A percentile compares a stretch with the other conserved stretches of the same genome.
Conservation (phyloP, 2,797 vertebrate genomes). For the Sebastes dallii region DNA sequence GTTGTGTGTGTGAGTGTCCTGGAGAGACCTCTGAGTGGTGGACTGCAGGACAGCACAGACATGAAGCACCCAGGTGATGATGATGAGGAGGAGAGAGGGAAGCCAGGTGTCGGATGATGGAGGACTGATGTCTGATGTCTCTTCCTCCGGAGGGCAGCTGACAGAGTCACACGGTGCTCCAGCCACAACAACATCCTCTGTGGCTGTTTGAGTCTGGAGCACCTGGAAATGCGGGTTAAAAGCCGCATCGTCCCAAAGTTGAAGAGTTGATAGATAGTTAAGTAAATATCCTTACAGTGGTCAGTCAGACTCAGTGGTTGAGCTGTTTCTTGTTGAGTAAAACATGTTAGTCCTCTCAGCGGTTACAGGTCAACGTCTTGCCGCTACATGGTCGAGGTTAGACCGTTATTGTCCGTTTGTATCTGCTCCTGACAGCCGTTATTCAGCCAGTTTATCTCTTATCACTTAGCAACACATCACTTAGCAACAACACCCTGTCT, state of each 20-base stretch:
- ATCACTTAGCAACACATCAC: slow-evolving; percentile 40
- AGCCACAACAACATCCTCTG: slow-evolving; percentile 55
- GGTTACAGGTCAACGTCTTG: slow-evolving; percentile 8
- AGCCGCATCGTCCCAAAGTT: slow-evolving; percentile 58
- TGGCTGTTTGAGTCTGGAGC: slow-evolving; percentile 43
- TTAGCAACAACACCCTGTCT: slow-evolving; percentile 68
- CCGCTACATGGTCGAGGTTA: slow-evolving; percentile 38
- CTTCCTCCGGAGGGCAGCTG: slow-evolving; percentile 38
- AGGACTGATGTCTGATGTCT: background rate
- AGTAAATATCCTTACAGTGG: accelerated
- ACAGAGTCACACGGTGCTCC: slow-evolving; percentile 27
- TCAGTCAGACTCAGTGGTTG: background rate
- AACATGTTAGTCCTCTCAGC: background rate
- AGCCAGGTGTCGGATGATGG: background rate
- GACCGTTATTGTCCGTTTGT: slow-evolving; percentile 77
- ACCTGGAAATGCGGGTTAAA: slow-evolving; percentile 59
- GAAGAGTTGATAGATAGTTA: background rate
- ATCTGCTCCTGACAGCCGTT: slow-evolving; percentile 76
- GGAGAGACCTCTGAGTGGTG: background rate
- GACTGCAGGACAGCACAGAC: slow-evolving; percentile 19
- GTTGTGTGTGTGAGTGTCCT: slow-evolving; percentile 45
- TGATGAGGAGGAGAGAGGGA: background rate
- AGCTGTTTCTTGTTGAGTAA: background rate
- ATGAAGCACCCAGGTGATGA: background rate
- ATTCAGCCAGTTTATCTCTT: slow-evolving; percentile 69